Evolutionary conservation across 2,797 vertebrate species (phyloP).

Genomic region (Benthosema pterotum): DNA sequence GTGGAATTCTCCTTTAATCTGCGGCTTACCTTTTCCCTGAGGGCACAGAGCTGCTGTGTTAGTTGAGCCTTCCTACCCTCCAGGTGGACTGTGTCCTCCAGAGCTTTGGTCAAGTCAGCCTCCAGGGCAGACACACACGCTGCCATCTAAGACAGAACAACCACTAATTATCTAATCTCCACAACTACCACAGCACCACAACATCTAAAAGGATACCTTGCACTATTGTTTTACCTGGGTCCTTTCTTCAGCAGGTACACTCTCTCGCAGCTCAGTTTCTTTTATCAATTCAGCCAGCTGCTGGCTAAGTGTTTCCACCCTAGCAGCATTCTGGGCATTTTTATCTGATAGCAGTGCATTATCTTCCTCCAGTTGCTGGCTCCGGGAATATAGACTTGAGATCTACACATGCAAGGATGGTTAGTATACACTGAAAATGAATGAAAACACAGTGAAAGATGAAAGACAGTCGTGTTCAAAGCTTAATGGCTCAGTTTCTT

Average conservation of each 20-base stretch:
- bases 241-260: conserved; percentile 64
- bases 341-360: conserved; percentile 83
- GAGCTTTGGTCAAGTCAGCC: conserved; percentile 82
- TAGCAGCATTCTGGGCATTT: conserved; percentile 79
- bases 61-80: conserved; percentile 85
- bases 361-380: conserved; percentile 84
- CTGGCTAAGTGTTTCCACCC: conserved; percentile 79
- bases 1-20: background rate
- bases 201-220: background rate
- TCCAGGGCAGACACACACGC: conserved; percentile 83
- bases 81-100: conserved; percentile 75
- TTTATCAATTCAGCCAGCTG: conserved; percentile 76
- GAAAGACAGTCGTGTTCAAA: no score
- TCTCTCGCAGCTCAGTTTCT: conserved; percentile 70
- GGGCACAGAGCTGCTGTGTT: conserved; percentile 80
- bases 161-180: conserved; percentile 58
- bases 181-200: background rate
- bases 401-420: conserved; percentile 71
- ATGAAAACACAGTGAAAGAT: background rate
- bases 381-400: conserved; percentile 81
- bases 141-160: conserved; percentile 79
- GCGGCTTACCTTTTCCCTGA: conserved; percentile 80
- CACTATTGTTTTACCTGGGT: conserved; percentile 38
- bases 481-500: conserved; percentile 6
- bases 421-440: background rate